These are phyloP conservation scores for Neosilurus hyrtlii DNA, from an alignment of 2,797 vertebrate genomes.

Conservation along the genomic window DNA sequence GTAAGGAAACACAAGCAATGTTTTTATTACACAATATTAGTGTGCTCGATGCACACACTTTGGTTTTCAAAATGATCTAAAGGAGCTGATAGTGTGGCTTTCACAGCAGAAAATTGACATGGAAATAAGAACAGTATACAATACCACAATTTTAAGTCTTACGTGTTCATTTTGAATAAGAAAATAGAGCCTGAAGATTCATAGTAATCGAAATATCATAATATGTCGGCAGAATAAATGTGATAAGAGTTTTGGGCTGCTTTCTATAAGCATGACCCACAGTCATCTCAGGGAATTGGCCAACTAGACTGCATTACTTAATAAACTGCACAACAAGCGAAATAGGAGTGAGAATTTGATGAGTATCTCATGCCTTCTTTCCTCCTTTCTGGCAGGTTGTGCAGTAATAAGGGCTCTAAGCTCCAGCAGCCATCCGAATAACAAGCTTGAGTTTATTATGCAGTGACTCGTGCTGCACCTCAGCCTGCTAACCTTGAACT, in stretches of 20 bases:
- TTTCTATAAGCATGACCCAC: constrained; percentile 32
- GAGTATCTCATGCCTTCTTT: constrained; percentile 26
- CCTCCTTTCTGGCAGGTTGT: constrained; percentile 23
- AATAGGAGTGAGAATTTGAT: constrained; percentile 24
- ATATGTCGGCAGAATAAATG: constrained; percentile 29
- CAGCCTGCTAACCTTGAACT: constrained; percentile 15
- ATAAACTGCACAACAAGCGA: constrained; percentile 16
- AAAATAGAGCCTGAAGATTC: background rate
- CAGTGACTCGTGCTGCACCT: constrained; percentile 21
- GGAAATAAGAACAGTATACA: background rate
- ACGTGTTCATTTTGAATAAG: background rate
- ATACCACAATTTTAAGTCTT: background rate
- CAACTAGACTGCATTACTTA: constrained; percentile 27
- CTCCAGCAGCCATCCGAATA: constrained; percentile 23
- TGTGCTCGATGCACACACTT: background rate
- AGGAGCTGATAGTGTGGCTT: too few species aligned
- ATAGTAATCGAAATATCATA: constrained; percentile 11
- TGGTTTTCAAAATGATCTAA: background rate
- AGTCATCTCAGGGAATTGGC: constrained; percentile 34
- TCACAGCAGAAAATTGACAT: background rate
- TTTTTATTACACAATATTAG: background rate
- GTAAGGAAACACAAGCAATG: background rate
- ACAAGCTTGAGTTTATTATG: constrained; percentile 47
- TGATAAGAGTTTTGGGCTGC: constrained; percentile 32
- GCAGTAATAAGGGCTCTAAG: constrained; percentile 16